Base-by-base conservation (phyloP, 2,888 invertebrate genomes). In the Hybos culiciformis region DNA sequence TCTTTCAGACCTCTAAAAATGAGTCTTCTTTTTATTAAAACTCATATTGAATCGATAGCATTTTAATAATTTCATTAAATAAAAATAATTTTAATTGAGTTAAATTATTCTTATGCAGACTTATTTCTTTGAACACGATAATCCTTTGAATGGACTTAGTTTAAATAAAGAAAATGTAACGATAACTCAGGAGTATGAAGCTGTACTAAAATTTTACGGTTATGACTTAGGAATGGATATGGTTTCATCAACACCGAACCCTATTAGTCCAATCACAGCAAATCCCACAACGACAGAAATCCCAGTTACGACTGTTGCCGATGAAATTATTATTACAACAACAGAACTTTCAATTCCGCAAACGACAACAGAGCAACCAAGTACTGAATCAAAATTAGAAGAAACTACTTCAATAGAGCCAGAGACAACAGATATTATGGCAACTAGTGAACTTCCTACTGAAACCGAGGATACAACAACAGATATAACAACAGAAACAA, bases 121-220 rank as follows among this genome's bases (percentile, higher is more conserved):
- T 39, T 87, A 87, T 59, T 83, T 87, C 55, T 81, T 84, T 46
- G 80, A 82, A 15, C 77, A 79, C 54, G 84, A 87, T 57, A 86
- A 86, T 31, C 86, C 86, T 49, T 69, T 87, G 3, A 83, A 83
- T 12, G 87, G 87, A 1, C 65, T 87, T 45, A 83, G 83, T 8
- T 68, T 88, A 32, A 87, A 81, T 62, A 78, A 80, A 48, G 82
- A 81, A 54, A 83, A 84, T 57, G 80, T 85, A 1, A 78, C 77
- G 5, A 74, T 88, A 37, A 77, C 77, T 29, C 70, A 75, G n/a
- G 77, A 77, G 48, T 87, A 83, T 57, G 79, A 80, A 61, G 74
- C 76, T 29, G 70, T 83, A 39, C 60, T 88, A 26, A 70, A 75
- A 50, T 86, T 85, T 61, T 87, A 87, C 55, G 87, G 87, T 2